These are phyloP conservation scores for Limnodromus scolopaceus DNA, from an alignment of 2,797 vertebrate genomes.

Conservation along the genomic window DNA sequence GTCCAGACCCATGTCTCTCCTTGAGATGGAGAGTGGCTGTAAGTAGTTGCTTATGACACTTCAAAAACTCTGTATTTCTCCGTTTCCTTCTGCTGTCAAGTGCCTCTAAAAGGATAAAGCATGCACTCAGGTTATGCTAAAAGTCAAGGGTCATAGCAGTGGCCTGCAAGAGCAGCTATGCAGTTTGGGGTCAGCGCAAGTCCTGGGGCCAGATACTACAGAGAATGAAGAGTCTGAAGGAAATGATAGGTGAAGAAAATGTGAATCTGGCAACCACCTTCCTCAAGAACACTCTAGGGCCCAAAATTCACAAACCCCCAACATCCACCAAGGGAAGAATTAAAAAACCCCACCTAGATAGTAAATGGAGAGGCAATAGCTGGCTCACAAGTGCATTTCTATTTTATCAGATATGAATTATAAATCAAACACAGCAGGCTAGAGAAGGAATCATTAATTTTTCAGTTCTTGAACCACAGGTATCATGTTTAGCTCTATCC, in stretches of 20 bases:
- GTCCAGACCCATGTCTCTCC: neutral
- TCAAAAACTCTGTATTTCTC: neutral
- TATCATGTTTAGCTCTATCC: neutral
- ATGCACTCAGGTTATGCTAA: neutral
- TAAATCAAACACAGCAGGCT: conserved; percentile 41
- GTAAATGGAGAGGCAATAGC: neutral
- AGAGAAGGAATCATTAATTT: conserved; percentile 38
- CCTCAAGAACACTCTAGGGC: neutral
- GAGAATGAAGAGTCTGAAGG: neutral
- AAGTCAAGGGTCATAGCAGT: neutral
- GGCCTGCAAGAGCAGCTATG: neutral
- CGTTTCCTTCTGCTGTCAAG: neutral
- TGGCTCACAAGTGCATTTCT: neutral
- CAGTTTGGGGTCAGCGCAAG: neutral
- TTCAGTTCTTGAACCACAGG: conserved; percentile 6
- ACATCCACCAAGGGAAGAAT: neutral
- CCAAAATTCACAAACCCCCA: neutral
- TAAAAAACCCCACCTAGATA: neutral
- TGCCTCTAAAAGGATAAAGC: neutral
- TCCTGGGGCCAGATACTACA: neutral
- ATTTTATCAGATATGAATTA: conserved; percentile 39
- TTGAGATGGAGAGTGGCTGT: neutral
- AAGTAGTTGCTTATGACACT: neutral
- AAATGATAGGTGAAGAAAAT: neutral
- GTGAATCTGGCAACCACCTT: neutral